These are phyloP conservation scores for Cyprinodon variegatus DNA, from an alignment of 2,113 vertebrate species.

Conservation along the genomic window DNA sequence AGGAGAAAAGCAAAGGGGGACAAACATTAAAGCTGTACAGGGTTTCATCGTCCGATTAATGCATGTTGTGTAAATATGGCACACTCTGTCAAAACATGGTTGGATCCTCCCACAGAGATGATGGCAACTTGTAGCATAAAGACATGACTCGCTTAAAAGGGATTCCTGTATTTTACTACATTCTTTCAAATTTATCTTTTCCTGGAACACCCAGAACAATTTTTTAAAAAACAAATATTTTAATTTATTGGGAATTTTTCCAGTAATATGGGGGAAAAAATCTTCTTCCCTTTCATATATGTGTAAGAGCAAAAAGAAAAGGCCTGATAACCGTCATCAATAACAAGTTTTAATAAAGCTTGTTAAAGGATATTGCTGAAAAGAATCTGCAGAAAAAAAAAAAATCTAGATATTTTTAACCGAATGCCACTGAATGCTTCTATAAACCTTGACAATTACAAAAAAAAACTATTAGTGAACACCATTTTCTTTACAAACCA, in stretches of 20 bases:
- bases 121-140: background rate
- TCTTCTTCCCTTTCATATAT: background rate
- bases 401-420: too few species aligned
- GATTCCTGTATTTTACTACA: too few species aligned
- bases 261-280: background rate
- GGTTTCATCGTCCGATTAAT: conserved; percentile 64
- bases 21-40: conserved; percentile 28
- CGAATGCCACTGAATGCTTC: too few species aligned
- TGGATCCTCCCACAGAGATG: background rate
- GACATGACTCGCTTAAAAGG: background rate
- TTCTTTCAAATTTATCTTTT: too few species aligned
- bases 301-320: background rate
- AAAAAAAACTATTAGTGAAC: too few species aligned
- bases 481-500: too few species aligned
- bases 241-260: background rate
- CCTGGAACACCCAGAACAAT: too few species aligned
- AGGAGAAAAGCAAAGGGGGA: conserved; percentile 52
- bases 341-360: too few species aligned
- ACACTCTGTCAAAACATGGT: conserved; percentile 50
- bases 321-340: background rate
- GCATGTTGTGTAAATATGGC: conserved; percentile 69
- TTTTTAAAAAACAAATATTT: background rate
- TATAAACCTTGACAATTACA: too few species aligned
- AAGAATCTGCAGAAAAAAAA: too few species aligned
- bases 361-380: too few species aligned